Conservation (phyloP, 2,888 invertebrate genomes). For the Habrosyne pyritoides region DNA sequence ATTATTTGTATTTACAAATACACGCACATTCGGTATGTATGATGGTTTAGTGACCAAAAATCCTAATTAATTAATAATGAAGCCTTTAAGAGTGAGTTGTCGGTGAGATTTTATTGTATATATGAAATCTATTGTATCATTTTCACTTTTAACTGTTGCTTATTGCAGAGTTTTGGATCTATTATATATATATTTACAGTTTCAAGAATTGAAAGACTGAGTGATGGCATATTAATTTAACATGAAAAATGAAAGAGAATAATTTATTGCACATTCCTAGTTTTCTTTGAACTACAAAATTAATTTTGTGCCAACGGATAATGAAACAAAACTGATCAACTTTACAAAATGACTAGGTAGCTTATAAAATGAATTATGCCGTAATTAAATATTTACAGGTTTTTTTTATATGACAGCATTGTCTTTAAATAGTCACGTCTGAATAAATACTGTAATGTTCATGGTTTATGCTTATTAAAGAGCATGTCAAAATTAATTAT, state of each 20-base stretch:
- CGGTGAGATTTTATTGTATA: constrained; percentile 44
- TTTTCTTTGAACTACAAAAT: constrained; percentile 27
- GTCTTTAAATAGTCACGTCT: not conserved
- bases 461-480: not conserved
- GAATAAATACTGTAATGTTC: not conserved
- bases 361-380: not conserved
- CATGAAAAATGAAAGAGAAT: constrained; percentile 37
- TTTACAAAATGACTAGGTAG: not conserved
- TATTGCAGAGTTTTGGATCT: constrained; percentile 57
- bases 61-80: not conserved
- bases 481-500: not conserved
- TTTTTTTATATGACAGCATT: not conserved
- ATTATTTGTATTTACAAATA: not conserved
- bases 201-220: constrained; percentile 76
- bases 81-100: constrained; percentile 24
- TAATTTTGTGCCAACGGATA: constrained; percentile 28
- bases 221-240: constrained; percentile 65
- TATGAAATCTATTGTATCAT: constrained; percentile 50
- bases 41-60: constrained; percentile 18
- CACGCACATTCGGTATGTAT: constrained; percentile 6
- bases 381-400: not conserved
- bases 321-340: not conserved
- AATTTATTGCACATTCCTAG: constrained; percentile 56
- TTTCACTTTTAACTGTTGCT: constrained; percentile 55
- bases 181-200: constrained; percentile 54